Evolutionary conservation across 2,113 vertebrate genomes (phyloP), one percentile per base, ranked within the genome.

Genomic region (Poecile atricapillus): DNA sequence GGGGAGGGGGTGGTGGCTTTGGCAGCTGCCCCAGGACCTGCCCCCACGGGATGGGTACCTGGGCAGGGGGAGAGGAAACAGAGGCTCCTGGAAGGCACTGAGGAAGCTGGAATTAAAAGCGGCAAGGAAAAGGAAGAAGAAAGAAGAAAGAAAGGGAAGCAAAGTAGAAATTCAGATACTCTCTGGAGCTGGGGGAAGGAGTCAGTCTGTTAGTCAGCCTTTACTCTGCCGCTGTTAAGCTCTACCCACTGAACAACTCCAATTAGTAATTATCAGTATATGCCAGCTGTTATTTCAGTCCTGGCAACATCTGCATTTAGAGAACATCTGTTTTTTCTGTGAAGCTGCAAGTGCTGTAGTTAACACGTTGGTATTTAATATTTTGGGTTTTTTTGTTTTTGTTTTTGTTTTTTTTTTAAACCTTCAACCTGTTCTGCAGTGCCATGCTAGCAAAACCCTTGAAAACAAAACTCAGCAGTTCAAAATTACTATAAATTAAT

Each of bases 241-340:
- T 65, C 76, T 62, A 43, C n/a, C 22, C 76, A 25, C 18, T 55
- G 47, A 95, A 78, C 1, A 11, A 88, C 35, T 22, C 52, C 50
- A 80, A 43, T 49, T 24, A 86, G 80, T 41, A 83, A 85, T 94
- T 94, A 95, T 92, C 89, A 80, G 76, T 52, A 25, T 16, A 55
- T 22, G 53, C 37, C 87, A 90, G 80, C 83, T 78, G 76, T 73
- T 88, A 74, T 60, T 85, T 85, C 59, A 74, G 70, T 65, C 43
- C 78, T 69, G 75, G 63, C 49, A 86, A 79, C 90, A 93, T 83
- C 94, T 92, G 71, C 82, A 80, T 70, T 92, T 80, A 94, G n/a
- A 65, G 41, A 78, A 92, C 91, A 93, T 89, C 83, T 95, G 71
- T 20, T 63, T 73, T 41, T 65, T 37, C 50, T 68, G 30, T 59